A percentile compares a stretch with the other conserved stretches of the same genome.
Evolutionary conservation across 2,888 invertebrate species (phyloP).

Genomic region (Leucania comma): DNA sequence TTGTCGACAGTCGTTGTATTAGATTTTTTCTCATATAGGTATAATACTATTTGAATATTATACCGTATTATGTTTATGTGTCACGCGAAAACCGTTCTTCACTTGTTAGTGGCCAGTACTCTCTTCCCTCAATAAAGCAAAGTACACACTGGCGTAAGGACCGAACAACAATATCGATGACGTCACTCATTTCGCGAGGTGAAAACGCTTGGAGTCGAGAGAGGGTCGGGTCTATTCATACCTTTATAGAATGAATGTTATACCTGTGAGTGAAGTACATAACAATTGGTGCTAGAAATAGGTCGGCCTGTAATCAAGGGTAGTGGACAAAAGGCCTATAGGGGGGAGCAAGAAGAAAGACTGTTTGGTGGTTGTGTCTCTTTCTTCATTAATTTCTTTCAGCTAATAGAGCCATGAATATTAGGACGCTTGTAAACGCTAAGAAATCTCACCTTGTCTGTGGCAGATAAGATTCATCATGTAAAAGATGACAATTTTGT

Average conservation of each 20-base stretch:
- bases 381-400: constrained; percentile 20
- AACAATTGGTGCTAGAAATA: constrained; percentile 42
- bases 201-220: constrained; percentile 23
- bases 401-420: not conserved
- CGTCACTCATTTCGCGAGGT: constrained; percentile 26
- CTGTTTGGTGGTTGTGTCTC: not conserved
- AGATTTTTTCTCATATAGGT: no score
- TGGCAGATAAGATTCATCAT: not conserved
- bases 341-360: constrained; percentile 1
- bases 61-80: no score
- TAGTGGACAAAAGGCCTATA: constrained; percentile 19
- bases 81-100: no score
- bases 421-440: not conserved
- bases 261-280: constrained; percentile 9
- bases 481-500: no score
- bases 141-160: not conserved
- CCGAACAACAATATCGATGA: constrained; percentile 29
- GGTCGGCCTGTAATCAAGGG: constrained; percentile 31
- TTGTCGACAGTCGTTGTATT: no score
- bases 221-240: constrained; percentile 31
- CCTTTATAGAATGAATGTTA: constrained; percentile 11
- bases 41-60: no score
- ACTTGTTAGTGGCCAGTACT: no score
- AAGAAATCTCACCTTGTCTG: no score
- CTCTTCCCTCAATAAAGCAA: not conserved